Evolutionary conservation across 2,113 vertebrate genomes (phyloP).

Genomic region (Sula dactylatra): DNA sequence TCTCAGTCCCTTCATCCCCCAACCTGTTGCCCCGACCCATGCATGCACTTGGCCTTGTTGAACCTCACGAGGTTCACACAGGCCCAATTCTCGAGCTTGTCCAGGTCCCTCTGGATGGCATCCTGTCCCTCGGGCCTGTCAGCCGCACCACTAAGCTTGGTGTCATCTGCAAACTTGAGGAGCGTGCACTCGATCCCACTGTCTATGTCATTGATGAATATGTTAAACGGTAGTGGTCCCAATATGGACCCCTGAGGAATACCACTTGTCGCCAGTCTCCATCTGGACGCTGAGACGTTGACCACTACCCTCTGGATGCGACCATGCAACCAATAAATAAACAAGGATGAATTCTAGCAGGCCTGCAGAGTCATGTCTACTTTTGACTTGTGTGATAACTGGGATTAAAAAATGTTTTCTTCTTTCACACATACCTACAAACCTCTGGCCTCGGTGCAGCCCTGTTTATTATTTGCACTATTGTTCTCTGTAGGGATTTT

Average conservation of each 20-base stretch:
- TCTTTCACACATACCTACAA: background rate
- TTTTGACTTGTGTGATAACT: background rate
- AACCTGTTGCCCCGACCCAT: background rate
- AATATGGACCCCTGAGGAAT: background rate
- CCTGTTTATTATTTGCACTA: background rate
- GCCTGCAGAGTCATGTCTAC: background rate
- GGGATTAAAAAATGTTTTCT: background rate
- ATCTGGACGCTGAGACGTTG: background rate
- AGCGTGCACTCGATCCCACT: background rate
- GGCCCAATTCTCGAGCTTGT: background rate
- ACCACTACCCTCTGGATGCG: background rate
- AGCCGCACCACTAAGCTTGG: background rate
- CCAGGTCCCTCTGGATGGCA: background rate
- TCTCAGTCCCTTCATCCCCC: background rate
- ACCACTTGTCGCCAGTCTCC: background rate
- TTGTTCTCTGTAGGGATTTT: background rate
- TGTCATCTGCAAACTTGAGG: background rate
- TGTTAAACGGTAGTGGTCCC: background rate
- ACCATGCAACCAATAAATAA: background rate
- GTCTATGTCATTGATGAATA: background rate
- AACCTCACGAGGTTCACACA: background rate
- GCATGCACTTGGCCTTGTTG: background rate
- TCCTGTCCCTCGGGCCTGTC: background rate
- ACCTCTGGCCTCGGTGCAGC: background rate
- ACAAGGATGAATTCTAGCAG: background rate